Conservation (phyloP, 1,140 invertebrate species). For the Marisa cornuarietis region DNA sequence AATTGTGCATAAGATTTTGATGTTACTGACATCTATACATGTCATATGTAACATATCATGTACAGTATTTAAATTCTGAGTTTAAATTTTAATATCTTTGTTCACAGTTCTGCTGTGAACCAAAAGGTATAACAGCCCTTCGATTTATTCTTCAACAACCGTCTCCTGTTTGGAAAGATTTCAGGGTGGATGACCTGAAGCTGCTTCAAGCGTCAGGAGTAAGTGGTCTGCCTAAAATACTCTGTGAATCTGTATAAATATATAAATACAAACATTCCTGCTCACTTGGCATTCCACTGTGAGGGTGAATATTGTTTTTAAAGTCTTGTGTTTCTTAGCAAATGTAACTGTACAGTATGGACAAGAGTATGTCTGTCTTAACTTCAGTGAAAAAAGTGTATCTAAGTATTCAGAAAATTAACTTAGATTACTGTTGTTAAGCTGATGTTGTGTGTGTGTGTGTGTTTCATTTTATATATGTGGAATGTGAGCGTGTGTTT, state of each 20-base stretch:
- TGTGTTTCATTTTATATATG: too few species aligned
- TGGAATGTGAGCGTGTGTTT: too few species aligned
- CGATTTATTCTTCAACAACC: conserved; percentile 69
- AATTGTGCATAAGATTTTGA: too few species aligned
- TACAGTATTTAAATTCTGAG: too few species aligned
- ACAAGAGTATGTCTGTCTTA: neutral
- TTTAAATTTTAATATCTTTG: too few species aligned
- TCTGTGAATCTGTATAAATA: neutral
- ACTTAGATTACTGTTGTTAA: too few species aligned
- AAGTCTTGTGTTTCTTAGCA: neutral
- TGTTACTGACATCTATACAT: too few species aligned
- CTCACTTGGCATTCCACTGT: neutral
- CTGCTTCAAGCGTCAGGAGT: conserved; percentile 58
- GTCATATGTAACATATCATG: too few species aligned
- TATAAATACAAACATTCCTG: neutral
- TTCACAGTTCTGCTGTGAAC: conserved; percentile 54
- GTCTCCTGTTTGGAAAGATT: conserved; percentile 70
- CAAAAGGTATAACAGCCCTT: conserved; percentile 58
- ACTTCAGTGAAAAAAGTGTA: too few species aligned
- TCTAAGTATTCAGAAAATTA: too few species aligned
- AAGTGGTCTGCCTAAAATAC: neutral
- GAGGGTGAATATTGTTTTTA: neutral
- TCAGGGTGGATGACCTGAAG: conserved; percentile 68
- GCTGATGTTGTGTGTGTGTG: too few species aligned
- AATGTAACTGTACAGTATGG: neutral